These are phyloP conservation scores for Parotocinclus haroldoi DNA, from an alignment of 2,797 vertebrate genomes.

Conservation along the genomic window DNA sequence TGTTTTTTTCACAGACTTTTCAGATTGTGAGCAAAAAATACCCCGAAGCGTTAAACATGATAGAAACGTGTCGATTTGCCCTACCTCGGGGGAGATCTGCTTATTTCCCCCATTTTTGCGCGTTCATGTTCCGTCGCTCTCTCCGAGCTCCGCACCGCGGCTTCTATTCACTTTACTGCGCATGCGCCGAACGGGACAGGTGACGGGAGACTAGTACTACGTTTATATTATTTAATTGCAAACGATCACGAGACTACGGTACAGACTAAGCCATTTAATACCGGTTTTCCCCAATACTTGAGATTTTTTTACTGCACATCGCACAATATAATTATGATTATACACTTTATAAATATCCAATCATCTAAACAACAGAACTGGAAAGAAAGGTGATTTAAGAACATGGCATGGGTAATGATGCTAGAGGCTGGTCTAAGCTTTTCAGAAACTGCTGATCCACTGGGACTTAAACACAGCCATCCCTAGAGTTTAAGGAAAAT, in stretches of 20 bases:
- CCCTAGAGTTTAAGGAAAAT: too few relatives aligned
- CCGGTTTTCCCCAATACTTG: not conserved
- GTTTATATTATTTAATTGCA: slow-evolving; percentile 1
- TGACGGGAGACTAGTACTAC: slow-evolving; percentile 7
- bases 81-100: slow-evolving; percentile 59
- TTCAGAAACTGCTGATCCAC: too few relatives aligned
- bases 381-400: too few relatives aligned
- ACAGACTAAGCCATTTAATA: not conserved
- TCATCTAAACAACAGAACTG: too few relatives aligned
- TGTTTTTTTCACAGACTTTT: not conserved
- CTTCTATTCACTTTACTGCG: slow-evolving; percentile 46
- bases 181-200: slow-evolving; percentile 71
- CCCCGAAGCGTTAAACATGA: not conserved
- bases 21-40: not conserved
- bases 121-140: slow-evolving; percentile 48
- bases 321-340: too few relatives aligned
- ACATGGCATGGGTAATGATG: too few relatives aligned
- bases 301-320: too few relatives aligned
- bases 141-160: slow-evolving; percentile 54
- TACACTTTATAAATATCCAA: too few relatives aligned
- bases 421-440: too few relatives aligned
- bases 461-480: too few relatives aligned
- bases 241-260: not conserved
- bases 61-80: not conserved
- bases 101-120: slow-evolving; percentile 57